Evolutionary conservation across 2,888 invertebrate genomes (phyloP).

Genomic region (Lordiphosa fenestrarum): DNA sequence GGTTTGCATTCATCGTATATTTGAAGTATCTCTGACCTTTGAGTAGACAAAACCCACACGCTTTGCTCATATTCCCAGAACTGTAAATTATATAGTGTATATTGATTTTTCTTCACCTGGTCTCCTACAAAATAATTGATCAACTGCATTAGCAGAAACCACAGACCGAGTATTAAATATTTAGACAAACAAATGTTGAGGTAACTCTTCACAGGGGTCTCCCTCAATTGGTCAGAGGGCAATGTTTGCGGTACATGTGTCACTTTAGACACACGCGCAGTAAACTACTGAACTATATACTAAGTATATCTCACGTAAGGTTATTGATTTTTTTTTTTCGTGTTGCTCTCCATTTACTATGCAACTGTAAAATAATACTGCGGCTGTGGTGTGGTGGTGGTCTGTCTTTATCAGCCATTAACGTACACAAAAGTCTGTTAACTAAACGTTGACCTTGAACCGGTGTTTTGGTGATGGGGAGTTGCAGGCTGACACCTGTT

Average conservation of each 20-base stretch:
- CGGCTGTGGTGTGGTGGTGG: constrained; percentile 4
- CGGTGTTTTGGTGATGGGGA: constrained; percentile 11
- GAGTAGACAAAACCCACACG: constrained; percentile 13
- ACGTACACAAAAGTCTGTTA: constrained; percentile 33
- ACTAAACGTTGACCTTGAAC: constrained; percentile 54
- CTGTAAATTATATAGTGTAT: constrained; percentile 47
- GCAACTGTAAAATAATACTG: constrained; percentile 14
- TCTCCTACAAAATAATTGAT: constrained; percentile 17
- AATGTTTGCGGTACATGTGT: constrained; percentile 38
- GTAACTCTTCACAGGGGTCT: constrained; percentile 1
- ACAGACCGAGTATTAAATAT: constrained; percentile 39
- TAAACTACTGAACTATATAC: constrained; percentile 53
- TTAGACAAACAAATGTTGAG: constrained; percentile 27
- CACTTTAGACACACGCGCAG: constrained; percentile 54
- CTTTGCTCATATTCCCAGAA: constrained; percentile 43
- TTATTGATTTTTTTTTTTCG: constrained; percentile 51
- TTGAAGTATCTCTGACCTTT: constrained; percentile 12
- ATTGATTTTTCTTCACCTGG: constrained; percentile 56
- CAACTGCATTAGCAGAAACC: constrained; percentile 41
- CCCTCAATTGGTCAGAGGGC: constrained; percentile 25
- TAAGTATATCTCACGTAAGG: constrained; percentile 32
- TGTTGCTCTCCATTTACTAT: constrained; percentile 37
- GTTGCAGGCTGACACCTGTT: constrained; percentile 49
- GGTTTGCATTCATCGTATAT: no score
- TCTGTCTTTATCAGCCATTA: constrained; percentile 37